Conservation (phyloP, 2,888 invertebrate genomes). For the Drosophila formosana region DNA sequence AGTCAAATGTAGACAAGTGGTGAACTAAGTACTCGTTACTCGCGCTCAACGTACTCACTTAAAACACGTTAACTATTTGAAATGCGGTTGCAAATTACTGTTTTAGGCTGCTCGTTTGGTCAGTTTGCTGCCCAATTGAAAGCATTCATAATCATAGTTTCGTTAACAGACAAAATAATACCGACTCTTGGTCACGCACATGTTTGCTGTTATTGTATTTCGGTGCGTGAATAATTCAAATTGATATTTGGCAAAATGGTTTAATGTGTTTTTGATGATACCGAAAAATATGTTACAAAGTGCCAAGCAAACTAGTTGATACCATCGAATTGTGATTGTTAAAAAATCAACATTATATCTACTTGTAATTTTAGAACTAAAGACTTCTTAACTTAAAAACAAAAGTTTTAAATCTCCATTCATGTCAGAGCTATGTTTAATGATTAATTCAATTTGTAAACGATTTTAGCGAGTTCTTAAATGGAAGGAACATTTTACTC, state of each 20-base stretch:
- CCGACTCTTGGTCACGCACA: slow-evolving; percentile 46
- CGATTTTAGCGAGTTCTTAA: too few species aligned
- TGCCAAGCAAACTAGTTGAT: neutral
- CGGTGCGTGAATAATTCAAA: slow-evolving; percentile 19
- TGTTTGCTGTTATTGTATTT: slow-evolving; percentile 1
- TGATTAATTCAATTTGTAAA: too few species aligned
- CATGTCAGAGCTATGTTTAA: too few species aligned
- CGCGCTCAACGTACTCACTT: neutral
- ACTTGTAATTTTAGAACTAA: too few species aligned
- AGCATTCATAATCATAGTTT: slow-evolving; percentile 23
- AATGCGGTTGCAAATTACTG: neutral
- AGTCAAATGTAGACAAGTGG: slow-evolving; percentile 12
- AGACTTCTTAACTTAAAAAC: too few species aligned
- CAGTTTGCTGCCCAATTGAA: slow-evolving; percentile 24
- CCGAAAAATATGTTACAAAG: neutral
- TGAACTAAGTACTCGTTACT: neutral
- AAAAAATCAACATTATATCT: too few species aligned
- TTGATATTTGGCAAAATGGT: slow-evolving; percentile 9
- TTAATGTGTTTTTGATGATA: slow-evolving; percentile 56
- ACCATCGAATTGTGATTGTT: too few species aligned
- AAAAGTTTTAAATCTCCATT: too few species aligned
- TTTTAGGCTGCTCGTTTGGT: neutral
- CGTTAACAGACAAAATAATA: slow-evolving; percentile 7
- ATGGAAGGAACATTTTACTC: too few species aligned
- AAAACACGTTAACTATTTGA: neutral